These are phyloP conservation scores for Nomada ruficornis DNA, from an alignment of 2,888 invertebrate species.

Conservation along the genomic window DNA sequence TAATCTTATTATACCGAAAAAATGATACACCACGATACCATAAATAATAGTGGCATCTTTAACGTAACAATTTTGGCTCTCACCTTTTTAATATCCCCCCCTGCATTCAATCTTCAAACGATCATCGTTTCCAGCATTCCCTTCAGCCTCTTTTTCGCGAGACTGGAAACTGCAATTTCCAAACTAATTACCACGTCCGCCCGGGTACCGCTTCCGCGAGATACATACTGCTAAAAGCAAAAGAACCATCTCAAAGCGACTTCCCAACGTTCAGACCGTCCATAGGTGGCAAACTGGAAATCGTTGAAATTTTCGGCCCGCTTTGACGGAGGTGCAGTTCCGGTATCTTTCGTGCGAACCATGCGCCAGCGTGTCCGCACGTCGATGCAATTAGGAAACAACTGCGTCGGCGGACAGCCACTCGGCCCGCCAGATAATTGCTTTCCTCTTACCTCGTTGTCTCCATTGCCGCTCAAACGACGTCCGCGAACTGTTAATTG, in stretches of 20 bases:
- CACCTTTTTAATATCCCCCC: too few species aligned
- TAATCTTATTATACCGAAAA: too few species aligned
- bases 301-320: conserved; percentile 34
- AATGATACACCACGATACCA: too few species aligned
- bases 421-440: conserved; percentile 69
- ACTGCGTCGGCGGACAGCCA: conserved; percentile 72
- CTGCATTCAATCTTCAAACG: too few species aligned
- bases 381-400: conserved; percentile 75
- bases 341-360: conserved; percentile 46
- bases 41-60: too few species aligned
- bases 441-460: conserved; percentile 74
- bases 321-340: conserved; percentile 21
- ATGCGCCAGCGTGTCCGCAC: conserved; percentile 60
- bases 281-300: conserved; percentile 14
- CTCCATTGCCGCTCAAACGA: conserved; percentile 68
- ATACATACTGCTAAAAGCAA: not conserved
- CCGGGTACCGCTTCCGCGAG: not conserved
- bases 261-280: not conserved
- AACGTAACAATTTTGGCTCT: too few species aligned
- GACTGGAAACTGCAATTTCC: not conserved
- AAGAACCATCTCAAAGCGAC: not conserved
- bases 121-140: not conserved
- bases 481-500: conserved; percentile 71
- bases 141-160: too few species aligned
- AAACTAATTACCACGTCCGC: conserved; percentile 1